Evolutionary conservation across 2,888 invertebrate genomes (phyloP).

Genomic region (Hedya salicella): DNA sequence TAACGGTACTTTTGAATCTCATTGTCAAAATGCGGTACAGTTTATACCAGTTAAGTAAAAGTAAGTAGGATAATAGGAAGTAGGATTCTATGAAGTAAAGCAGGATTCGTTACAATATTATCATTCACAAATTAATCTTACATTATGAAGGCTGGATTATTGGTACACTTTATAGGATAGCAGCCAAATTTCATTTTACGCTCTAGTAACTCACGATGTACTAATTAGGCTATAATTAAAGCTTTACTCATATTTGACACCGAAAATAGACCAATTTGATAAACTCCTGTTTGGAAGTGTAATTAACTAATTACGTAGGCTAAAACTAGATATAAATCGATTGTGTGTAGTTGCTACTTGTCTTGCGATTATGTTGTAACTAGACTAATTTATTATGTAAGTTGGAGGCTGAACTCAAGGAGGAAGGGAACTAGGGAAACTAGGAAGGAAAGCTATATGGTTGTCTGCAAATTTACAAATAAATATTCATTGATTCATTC

Average conservation of each 20-base stretch:
- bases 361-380: no score
- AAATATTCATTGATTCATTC: no score
- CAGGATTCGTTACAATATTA: neutral
- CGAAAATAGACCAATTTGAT: neutral
- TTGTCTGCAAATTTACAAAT: no score
- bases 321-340: neutral
- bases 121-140: neutral
- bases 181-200: constrained; percentile 14
- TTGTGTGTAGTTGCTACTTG: neutral
- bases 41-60: no score
- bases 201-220: constrained; percentile 20
- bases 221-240: constrained; percentile 14
- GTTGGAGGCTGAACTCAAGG: no score
- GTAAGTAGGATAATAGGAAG: no score
- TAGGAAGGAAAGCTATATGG: no score
- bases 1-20: no score
- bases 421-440: no score
- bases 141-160: neutral
- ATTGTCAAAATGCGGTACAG: neutral
- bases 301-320: neutral
- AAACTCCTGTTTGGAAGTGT: neutral
- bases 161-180: neutral
- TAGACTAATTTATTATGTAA: no score
- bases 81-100: neutral
- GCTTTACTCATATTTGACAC: constrained; percentile 15